Base-by-base conservation (phyloP, 1,140 invertebrate species). In the Magallana ariakensis region DNA sequence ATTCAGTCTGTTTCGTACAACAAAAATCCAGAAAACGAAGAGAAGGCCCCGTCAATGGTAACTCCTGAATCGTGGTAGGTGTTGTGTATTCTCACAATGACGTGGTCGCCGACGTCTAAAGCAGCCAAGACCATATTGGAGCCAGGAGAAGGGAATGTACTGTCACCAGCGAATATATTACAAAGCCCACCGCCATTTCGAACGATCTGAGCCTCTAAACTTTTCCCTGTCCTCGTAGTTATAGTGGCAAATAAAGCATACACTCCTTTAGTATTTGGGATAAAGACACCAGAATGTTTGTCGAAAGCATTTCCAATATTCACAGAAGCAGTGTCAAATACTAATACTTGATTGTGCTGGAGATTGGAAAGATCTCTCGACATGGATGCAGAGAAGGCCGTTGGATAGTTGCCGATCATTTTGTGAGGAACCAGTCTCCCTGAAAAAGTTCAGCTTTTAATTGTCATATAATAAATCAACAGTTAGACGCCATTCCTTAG, bases 1-100 rank as follows among this genome's bases (percentile, higher is more conserved):
- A 83, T 86, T 88, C 87, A 90, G 62, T 84, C 87, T 86, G 80
- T 85, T 66, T 81, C 60, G 57, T 85, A 83, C 19, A 83, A 60
- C 57, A 89, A 83, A 85, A 89, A 89, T 55, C 85, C 85, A 53
- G 53, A n/a, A 86, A 86, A 86, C 15, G 75, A 60, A 19, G 75
- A 80, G 75, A 75, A 86, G 10, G 75, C 33, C n/a, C 85, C 85
- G 16, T 82, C 75, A 22, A 86, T 16, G 19, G 81, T 86, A 46
- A 19, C 55, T 10, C 85, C 85, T 3, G 85, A 62, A 57, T 60
- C 85, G 15, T 86, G 85, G 9, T 22, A 86, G 53, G 80, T 81
- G 26, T 81, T 80, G n/a, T 86, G 85, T 46, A 86, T 58, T 62
- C 54, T 86, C 4, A 86, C 85, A 75, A 75, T 81, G 53, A 86